A percentile compares a stretch with the other conserved stretches of the same genome.
These are phyloP conservation scores for Bombus terrestris DNA, from an alignment of 1,140 invertebrate genomes.

Conservation along the genomic window DNA sequence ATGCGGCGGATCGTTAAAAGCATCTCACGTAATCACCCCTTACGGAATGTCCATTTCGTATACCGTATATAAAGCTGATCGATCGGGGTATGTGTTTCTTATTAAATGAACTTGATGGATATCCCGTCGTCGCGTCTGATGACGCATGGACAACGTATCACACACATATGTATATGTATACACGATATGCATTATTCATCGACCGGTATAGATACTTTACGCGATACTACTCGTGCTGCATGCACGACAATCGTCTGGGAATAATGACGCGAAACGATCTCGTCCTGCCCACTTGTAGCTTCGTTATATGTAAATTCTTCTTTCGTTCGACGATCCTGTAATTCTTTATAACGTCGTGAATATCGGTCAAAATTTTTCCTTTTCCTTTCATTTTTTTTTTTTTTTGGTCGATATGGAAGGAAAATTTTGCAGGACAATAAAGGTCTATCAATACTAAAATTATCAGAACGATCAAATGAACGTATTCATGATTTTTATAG, in stretches of 20 bases:
- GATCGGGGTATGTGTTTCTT: conserved; percentile 30
- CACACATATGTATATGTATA: no score
- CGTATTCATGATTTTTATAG: neutral
- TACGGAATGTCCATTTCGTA: conserved; percentile 33
- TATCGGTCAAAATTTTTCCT: neutral
- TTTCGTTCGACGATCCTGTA: neutral
- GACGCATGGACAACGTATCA: conserved; percentile 23
- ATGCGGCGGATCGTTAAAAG: conserved; percentile 51
- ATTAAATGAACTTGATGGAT: conserved; percentile 42
- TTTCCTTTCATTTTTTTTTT: neutral
- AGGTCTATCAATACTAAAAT: neutral
- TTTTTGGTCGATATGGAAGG: neutral
- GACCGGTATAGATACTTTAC: conserved; percentile 23
- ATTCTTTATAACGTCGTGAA: neutral
- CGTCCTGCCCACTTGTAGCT: conserved; percentile 12
- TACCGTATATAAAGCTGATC: conserved; percentile 23
- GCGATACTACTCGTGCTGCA: conserved; percentile 13
- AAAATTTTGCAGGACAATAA: neutral
- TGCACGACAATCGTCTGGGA: conserved; percentile 31
- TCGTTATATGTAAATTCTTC: conserved; percentile 10
- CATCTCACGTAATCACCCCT: conserved; percentile 69
- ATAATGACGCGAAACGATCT: conserved; percentile 33
- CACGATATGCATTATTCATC: conserved; percentile 33
- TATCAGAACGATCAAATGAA: neutral
- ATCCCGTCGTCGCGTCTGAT: conserved; percentile 12